phyloP scores from a whole-genome alignment of 2,113 vertebrate genomes.

The Spermophilus dauricus region DNA sequence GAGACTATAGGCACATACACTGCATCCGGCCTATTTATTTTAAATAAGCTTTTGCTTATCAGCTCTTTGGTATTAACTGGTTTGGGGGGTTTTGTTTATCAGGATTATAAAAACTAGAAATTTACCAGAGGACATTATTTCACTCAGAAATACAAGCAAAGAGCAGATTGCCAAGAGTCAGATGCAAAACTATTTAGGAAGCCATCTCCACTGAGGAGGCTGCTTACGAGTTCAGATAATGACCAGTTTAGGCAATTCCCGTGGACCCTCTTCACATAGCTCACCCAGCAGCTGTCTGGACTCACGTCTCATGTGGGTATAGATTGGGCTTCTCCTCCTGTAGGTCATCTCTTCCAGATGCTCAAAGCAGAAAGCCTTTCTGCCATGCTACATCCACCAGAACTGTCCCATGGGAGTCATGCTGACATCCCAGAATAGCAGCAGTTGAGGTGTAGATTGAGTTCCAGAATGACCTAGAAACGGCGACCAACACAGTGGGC shows the following conservation, averaged over 20 bases:
- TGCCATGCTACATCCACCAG: background rate
- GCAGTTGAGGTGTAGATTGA: background rate
- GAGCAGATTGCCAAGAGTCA: background rate
- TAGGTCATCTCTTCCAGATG: background rate
- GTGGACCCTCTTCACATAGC: background rate
- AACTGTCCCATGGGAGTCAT: background rate
- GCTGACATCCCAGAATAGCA: background rate
- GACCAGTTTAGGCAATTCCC: background rate
- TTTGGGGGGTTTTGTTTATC: constrained; percentile 55
- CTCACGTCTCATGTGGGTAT: background rate
- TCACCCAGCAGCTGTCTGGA: background rate
- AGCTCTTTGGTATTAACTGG: background rate
- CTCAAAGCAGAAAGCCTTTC: background rate
- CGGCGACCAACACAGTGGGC: background rate
- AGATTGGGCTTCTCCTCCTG: background rate
- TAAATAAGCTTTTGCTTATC: background rate
- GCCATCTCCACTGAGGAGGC: background rate
- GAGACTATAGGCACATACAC: background rate
- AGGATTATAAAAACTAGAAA: constrained; percentile 5
- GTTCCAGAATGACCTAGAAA: background rate
- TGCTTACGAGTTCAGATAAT: background rate
- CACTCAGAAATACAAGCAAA: background rate
- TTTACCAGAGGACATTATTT: background rate
- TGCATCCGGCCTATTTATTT: too few species aligned
- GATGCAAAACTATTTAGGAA: background rate